phyloP scores from a whole-genome alignment of 2,113 vertebrate species.

The Muntiacus reevesi region DNA sequence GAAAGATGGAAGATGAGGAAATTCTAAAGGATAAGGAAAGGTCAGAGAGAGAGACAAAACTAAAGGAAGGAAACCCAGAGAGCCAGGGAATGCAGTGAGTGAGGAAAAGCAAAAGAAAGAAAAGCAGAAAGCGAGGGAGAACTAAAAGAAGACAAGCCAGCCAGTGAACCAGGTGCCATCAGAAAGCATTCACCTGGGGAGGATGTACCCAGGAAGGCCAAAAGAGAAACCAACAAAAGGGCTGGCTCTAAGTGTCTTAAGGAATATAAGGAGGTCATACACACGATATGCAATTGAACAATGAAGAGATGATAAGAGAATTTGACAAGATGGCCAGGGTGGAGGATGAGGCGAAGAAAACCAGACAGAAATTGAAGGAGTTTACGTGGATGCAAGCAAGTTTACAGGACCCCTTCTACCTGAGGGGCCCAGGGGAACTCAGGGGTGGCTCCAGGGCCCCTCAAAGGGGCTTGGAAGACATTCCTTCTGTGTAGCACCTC shows the following conservation, averaged over 20 bases:
- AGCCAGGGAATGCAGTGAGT: too few species aligned
- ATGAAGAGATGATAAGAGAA: constrained; percentile 48
- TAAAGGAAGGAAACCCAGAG: neutral
- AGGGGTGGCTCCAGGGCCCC: constrained; percentile 41
- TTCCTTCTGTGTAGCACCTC: constrained; percentile 24
- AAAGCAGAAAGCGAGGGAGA: neutral
- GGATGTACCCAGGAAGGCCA: constrained; percentile 33
- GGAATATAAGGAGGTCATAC: constrained; percentile 34
- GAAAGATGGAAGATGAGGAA: neutral
- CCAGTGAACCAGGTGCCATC: neutral
- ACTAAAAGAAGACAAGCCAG: neutral
- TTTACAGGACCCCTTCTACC: constrained; percentile 50
- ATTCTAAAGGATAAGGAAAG: neutral
- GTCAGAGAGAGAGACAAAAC: neutral
- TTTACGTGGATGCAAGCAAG: constrained; percentile 55
- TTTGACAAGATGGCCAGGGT: constrained; percentile 41
- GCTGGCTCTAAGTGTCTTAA: constrained; percentile 22
- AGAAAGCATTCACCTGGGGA: neutral
- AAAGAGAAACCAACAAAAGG: constrained; percentile 32
- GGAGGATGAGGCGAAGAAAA: constrained; percentile 48
- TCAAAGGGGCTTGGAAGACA: constrained; percentile 45
- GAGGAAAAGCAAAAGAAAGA: neutral
- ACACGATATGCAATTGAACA: constrained; percentile 12
- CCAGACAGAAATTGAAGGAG: constrained; percentile 23
- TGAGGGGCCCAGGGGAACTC: constrained; percentile 11